Conservation (phyloP, 2,888 invertebrate species). For the Clostera curtula region DNA sequence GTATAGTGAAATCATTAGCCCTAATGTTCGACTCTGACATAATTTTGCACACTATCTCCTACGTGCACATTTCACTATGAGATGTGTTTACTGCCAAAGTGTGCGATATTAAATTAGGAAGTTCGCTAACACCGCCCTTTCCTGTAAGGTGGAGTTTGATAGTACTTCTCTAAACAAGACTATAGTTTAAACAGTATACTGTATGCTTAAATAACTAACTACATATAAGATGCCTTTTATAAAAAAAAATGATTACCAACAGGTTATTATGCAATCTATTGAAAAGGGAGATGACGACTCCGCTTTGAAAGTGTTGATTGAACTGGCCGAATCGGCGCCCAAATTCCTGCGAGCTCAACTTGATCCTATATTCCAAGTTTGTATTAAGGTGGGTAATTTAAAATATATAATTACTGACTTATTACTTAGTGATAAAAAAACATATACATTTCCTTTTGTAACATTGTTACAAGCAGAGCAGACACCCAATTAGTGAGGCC, state of each 20-base stretch:
- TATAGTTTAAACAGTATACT: background rate
- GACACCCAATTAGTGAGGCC: too few species aligned
- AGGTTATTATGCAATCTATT: constrained; percentile 87
- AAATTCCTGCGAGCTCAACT: constrained; percentile 93
- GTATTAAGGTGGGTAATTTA: constrained; percentile 28
- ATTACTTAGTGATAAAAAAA: too few species aligned
- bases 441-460: too few species aligned
- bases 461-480: too few species aligned
- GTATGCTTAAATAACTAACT: background rate
- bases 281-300: constrained; percentile 92
- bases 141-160: constrained; percentile 63
- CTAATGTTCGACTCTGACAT: too few species aligned
- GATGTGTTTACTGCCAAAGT: constrained; percentile 55
- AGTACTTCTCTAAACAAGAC: constrained; percentile 60
- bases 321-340: constrained; percentile 93
- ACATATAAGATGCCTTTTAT: too few species aligned
- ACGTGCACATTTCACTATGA: constrained; percentile 46
- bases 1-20: too few species aligned
- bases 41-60: constrained; percentile 43
- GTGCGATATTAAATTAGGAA: constrained; percentile 58
- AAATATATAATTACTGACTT: background rate
- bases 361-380: constrained; percentile 80
- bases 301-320: constrained; percentile 93
- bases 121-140: constrained; percentile 67
- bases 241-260: constrained; percentile 9